Percentiles rank a stretch among this genome's conserved stretches.
phyloP scores from a whole-genome alignment of 1,140 invertebrate species.

The Grapholita molesta region DNA sequence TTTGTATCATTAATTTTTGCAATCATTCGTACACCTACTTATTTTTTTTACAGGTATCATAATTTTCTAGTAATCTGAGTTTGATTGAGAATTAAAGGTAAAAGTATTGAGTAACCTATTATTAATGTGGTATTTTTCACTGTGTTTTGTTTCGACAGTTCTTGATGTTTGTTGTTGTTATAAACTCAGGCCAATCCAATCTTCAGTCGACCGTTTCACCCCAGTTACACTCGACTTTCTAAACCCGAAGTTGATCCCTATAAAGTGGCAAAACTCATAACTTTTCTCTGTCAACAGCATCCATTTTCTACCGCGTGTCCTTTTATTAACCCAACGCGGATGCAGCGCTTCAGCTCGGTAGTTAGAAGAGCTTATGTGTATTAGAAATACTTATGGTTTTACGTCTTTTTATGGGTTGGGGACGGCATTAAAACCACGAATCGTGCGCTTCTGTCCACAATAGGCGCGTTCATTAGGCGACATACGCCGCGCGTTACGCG shows the following conservation, averaged over 20 bases:
- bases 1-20: too few relatives aligned
- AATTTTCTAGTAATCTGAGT: too few relatives aligned
- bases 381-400: not conserved
- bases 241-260: not conserved
- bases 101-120: too few relatives aligned
- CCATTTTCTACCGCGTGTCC: constrained; percentile 12
- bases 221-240: not conserved
- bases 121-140: not conserved
- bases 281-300: constrained; percentile 17
- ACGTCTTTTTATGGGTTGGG: not conserved
- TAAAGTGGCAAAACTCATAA: constrained; percentile 11
- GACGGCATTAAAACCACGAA: constrained; percentile 44
- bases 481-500: constrained; percentile 63
- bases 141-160: not conserved
- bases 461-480: constrained; percentile 66
- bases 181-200: not conserved
- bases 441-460: constrained; percentile 64
- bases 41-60: too few relatives aligned
- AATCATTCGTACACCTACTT: too few relatives aligned
- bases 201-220: not conserved
- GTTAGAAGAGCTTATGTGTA: not conserved
- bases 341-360: not conserved
- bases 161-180: not conserved
- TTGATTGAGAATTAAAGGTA: too few relatives aligned
- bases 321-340: constrained; percentile 5